Conservation (phyloP, 2,888 invertebrate species). For the Xestia ashworthii region DNA sequence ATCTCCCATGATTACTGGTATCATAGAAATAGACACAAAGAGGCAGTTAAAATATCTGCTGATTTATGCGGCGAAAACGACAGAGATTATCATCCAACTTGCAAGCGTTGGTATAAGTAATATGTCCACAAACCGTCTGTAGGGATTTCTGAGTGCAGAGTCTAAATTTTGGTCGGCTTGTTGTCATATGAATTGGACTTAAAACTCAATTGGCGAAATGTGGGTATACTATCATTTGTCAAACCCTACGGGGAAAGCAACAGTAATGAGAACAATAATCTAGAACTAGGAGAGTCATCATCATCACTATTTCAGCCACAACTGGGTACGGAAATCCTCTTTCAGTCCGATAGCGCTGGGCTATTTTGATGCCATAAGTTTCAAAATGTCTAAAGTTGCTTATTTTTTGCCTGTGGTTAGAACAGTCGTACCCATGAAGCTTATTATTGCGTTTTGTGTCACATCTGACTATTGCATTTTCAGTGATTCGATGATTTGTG, state of each 20-base stretch:
- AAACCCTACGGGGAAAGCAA: background rate
- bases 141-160: background rate
- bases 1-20: background rate
- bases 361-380: too few species aligned
- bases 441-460: too few species aligned
- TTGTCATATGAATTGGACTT: background rate
- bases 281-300: background rate
- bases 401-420: too few species aligned
- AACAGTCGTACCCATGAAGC: too few species aligned
- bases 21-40: background rate
- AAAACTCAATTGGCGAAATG: background rate
- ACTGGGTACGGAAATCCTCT: too few species aligned
- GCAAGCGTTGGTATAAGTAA: background rate
- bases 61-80: background rate
- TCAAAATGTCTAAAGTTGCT: too few species aligned
- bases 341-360: too few species aligned
- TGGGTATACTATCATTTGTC: background rate
- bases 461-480: too few species aligned
- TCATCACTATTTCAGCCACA: background rate
- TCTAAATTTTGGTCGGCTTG: background rate
- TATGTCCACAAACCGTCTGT: background rate
- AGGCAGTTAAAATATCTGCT: background rate
- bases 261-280: too few species aligned
- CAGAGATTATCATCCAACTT: background rate
- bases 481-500: too few species aligned